phyloP scores from a whole-genome alignment of 2,113 vertebrate genomes.

The Solenodon paradoxus region DNA sequence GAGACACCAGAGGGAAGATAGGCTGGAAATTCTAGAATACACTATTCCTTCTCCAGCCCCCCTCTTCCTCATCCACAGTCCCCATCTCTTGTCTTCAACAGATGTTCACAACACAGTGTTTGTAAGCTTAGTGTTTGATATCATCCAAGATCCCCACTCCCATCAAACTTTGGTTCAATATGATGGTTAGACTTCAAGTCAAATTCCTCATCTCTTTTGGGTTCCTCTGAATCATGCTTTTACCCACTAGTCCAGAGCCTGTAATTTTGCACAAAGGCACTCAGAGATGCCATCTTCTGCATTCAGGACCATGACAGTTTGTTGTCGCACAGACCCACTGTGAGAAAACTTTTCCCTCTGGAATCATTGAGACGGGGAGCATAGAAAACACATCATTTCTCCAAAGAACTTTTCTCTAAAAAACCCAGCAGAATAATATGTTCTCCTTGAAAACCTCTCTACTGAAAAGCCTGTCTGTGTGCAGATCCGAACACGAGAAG shows the following conservation, averaged over 20 bases:
- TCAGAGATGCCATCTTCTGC: not conserved
- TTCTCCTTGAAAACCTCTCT: not conserved
- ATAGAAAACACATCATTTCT: not conserved
- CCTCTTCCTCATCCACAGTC: not conserved
- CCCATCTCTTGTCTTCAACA: not conserved
- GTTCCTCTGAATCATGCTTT: constrained; percentile 47
- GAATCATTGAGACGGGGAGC: not conserved
- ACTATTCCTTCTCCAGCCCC: not conserved
- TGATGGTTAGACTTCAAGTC: constrained; percentile 6
- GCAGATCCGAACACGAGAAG: not conserved
- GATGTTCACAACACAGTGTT: not conserved
- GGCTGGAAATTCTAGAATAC: not conserved
- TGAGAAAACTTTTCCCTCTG: not conserved
- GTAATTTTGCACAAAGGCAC: not conserved
- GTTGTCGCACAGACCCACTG: not conserved
- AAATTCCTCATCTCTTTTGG: constrained; percentile 43
- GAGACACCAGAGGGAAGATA: not conserved
- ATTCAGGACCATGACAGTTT: not conserved
- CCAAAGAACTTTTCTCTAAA: constrained; percentile 1
- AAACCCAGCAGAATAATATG: not conserved
- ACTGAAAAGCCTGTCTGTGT: not conserved
- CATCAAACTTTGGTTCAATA: constrained; percentile 11
- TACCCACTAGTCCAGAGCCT: not conserved
- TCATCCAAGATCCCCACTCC: constrained; percentile 5
- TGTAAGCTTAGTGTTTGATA: not conserved